Evolutionary conservation across 1,140 invertebrate genomes (phyloP).

Genomic region (Prorops nasuta): DNA sequence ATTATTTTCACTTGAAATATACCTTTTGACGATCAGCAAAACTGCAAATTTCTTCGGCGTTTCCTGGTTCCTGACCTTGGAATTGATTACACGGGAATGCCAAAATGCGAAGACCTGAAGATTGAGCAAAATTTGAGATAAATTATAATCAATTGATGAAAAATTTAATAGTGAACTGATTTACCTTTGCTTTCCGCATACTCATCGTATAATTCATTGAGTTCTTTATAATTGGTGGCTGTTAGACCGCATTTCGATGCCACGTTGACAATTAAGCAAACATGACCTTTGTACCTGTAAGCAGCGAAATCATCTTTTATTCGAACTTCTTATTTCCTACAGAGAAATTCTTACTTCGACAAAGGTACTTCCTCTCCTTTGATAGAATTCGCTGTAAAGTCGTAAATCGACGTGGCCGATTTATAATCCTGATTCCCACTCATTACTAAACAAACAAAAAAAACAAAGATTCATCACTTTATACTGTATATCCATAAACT

Average conservation of each 20-base stretch:
- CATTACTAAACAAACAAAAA: conserved; percentile 28
- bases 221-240: conserved; percentile 75
- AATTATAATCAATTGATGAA: too few species aligned
- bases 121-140: conserved; percentile 11
- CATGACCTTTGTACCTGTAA: conserved; percentile 66
- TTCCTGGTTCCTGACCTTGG: conserved; percentile 75
- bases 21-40: conserved; percentile 73
- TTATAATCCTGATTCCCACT: conserved; percentile 60
- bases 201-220: conserved; percentile 75
- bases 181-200: conserved; percentile 64
- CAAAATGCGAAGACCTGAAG: conserved; percentile 68
- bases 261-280: conserved; percentile 82
- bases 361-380: conserved; percentile 72
- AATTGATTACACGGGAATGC: conserved; percentile 98
- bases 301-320: conserved; percentile 7
- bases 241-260: conserved; percentile 87
- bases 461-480: too few species aligned
- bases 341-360: conserved; percentile 57
- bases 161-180: too few species aligned
- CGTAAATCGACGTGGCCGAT: conserved; percentile 71
- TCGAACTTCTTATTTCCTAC: neutral
- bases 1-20: too few species aligned
- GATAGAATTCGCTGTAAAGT: conserved; percentile 74
- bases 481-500: too few species aligned
- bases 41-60: conserved; percentile 71